phyloP scores from a whole-genome alignment of 2,113 vertebrate species.

The Gobio gobio region DNA sequence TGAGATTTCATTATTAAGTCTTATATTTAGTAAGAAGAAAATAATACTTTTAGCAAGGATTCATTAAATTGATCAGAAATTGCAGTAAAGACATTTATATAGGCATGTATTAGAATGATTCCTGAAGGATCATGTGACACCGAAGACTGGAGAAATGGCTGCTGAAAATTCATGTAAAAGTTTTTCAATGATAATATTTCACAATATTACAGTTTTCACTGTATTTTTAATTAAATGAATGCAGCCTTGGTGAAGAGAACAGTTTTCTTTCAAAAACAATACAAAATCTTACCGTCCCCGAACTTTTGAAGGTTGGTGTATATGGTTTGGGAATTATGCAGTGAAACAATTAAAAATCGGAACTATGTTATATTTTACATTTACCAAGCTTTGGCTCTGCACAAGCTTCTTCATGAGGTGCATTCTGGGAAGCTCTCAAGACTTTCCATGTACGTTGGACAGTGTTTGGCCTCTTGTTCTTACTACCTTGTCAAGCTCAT shows the following conservation, averaged over 20 bases:
- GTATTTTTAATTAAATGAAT: background rate
- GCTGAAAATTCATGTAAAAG: background rate
- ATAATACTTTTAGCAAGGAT: background rate
- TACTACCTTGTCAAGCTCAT: background rate
- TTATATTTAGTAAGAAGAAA: no score
- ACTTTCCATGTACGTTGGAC: background rate
- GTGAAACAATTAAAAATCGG: background rate
- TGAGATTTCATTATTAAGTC: no score
- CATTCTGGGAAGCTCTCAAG: background rate
- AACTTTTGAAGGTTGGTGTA: background rate
- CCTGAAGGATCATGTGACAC: background rate
- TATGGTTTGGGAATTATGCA: background rate
- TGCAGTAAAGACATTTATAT: background rate
- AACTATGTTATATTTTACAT: background rate
- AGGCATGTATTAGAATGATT: background rate
- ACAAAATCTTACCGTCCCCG: background rate
- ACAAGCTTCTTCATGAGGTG: background rate
- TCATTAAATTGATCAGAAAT: background rate
- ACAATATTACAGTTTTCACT: no score
- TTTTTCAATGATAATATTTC: background rate
- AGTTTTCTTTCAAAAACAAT: background rate
- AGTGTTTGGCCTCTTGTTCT: background rate
- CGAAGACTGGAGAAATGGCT: background rate
- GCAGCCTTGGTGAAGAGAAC: background rate
- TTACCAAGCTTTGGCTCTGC: background rate